Percentiles rank a stretch among this genome's conserved stretches.
phyloP scores from a whole-genome alignment of 1,140 invertebrate genomes.

The Sesamia nonagrioides region DNA sequence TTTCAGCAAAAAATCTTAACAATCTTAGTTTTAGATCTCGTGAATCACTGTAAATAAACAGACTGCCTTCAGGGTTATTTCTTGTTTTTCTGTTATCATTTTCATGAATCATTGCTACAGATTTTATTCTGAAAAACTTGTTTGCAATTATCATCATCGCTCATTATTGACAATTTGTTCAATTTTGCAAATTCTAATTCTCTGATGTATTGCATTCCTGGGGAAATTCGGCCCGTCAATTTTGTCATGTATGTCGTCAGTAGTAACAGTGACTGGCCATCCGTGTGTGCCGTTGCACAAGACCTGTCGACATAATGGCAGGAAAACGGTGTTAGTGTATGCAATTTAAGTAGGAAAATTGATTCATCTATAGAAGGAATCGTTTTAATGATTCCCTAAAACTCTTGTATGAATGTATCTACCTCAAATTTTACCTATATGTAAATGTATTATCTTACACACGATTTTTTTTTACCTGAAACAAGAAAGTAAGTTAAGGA shows the following conservation, averaged over 20 bases:
- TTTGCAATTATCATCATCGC: slow-evolving; percentile 5
- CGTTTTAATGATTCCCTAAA: slow-evolving; percentile 10
- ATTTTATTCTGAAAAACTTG: background rate
- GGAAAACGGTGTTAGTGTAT: slow-evolving; percentile 3
- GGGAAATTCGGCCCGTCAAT: slow-evolving; percentile 13
- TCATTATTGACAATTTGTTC: slow-evolving; percentile 10
- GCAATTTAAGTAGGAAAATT: slow-evolving; percentile 14
- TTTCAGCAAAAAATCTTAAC: slow-evolving; percentile 24
- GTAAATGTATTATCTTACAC: background rate
- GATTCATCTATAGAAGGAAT: slow-evolving; percentile 8
- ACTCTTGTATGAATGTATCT: background rate
- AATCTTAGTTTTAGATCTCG: background rate
- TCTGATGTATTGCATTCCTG: slow-evolving; percentile 12
- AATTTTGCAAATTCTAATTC: too few species aligned
- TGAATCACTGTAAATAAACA: slow-evolving; percentile 17
- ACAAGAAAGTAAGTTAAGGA: slow-evolving; percentile 56
- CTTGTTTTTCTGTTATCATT: slow-evolving; percentile 23
- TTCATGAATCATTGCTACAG: background rate
- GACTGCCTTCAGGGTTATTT: slow-evolving; percentile 17
- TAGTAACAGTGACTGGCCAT: slow-evolving; percentile 40
- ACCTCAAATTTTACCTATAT: background rate
- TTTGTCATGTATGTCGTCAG: slow-evolving; percentile 37
- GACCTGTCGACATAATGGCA: slow-evolving; percentile 36
- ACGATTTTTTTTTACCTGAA: background rate
- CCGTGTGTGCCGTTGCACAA: slow-evolving; percentile 38